Evolutionary conservation across 2,888 invertebrate species (phyloP), one percentile per base, ranked within the genome.

Genomic region (Drosophila lutescens): DNA sequence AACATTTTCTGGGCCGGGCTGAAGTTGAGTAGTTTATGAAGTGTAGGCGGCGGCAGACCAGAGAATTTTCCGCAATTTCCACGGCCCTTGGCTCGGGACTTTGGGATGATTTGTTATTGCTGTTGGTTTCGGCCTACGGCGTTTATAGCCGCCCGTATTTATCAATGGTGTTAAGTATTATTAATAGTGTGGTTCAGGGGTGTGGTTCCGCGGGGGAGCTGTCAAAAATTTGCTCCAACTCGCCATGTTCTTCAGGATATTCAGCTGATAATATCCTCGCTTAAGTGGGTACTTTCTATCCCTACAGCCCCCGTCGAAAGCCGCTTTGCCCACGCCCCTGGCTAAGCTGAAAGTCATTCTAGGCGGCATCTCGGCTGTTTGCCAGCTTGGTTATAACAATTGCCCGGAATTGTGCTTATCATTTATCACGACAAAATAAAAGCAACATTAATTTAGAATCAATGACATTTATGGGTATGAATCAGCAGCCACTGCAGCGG

Each of bases 81-180:
- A 71, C 58, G 53, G 30, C 38, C 38, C 43, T 46, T 43, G 44
- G 46, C 53, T 41, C 61, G 71, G 12, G 34, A 50, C 60, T 59
- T 54, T 43, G 49, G 55, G 43, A 75, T 80, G 78, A 78, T 83
- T 83, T 85, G 87, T 79, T 79, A 55, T 68, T 59, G 73, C 55
- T 58, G 59, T 49, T 70, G 54, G 26, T 65, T 69, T 62, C 40
- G 68, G 74, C 60, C 63, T 61, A 26, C 38, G 54, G 69, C 87
- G 68, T 79, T 83, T 85, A 87, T 88, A 72, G 74, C 70, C 65
- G 57, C 32, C 57, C 67, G 76, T 84, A 83, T 86, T 84, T 80
- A 86, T 84, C 85, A 88, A 71, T 76, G 78, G 43, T 46, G 53
- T 41, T 77, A 86, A 86, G 87, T 74, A 80, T 84, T 86, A 88